Evolutionary conservation across 2,888 invertebrate species (phyloP).

Genomic region (Carcina quercana): DNA sequence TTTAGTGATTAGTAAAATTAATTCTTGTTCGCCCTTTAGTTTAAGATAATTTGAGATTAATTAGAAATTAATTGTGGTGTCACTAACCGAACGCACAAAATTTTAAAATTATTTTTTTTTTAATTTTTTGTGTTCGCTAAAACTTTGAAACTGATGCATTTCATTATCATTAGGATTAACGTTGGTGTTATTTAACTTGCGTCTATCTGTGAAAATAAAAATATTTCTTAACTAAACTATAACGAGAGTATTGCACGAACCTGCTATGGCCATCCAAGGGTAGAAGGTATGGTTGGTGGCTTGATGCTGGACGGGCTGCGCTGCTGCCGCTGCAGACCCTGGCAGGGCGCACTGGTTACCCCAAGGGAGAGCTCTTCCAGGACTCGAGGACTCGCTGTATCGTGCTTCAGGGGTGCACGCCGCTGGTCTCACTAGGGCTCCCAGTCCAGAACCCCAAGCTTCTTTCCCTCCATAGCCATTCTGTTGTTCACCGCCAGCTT

Average conservation of each 20-base stretch:
- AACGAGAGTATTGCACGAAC: too few species aligned
- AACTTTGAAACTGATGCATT: too few species aligned
- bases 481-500: constrained; percentile 77
- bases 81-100: too few species aligned
- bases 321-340: constrained; percentile 85
- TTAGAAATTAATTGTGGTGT: neutral
- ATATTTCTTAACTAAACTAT: too few species aligned
- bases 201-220: too few species aligned
- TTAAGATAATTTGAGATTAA: constrained; percentile 5
- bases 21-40: constrained; percentile 14
- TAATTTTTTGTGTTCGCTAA: too few species aligned
- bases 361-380: constrained; percentile 85
- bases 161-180: too few species aligned
- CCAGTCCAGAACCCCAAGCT: constrained; percentile 80
- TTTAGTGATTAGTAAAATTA: constrained; percentile 21
- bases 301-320: constrained; percentile 92
- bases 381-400: constrained; percentile 89
- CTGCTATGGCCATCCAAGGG: constrained; percentile 99
- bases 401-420: constrained; percentile 93
- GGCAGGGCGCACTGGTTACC: constrained; percentile 92
- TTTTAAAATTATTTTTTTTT: constrained; percentile 2
- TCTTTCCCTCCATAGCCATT: constrained; percentile 82
- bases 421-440: constrained; percentile 84
- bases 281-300: constrained; percentile 95
- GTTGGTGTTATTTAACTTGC: too few species aligned